Conservation (phyloP, 2,888 invertebrate species). For the Amitus sp. region DNA sequence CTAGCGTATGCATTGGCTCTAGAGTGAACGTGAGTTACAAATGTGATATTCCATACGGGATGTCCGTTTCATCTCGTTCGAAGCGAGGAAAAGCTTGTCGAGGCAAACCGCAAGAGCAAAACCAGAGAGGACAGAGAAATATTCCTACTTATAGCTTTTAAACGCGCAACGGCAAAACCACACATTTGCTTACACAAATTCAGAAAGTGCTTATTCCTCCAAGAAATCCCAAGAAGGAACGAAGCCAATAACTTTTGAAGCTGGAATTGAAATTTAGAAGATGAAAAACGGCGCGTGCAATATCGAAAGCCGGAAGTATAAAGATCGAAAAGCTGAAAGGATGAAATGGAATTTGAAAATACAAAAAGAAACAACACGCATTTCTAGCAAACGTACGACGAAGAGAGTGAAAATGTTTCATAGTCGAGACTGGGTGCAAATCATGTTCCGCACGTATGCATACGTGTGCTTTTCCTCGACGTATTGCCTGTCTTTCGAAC, state of each 20-base stretch:
- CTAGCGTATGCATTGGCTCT: not conserved
- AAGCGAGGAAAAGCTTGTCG: slow-evolving; percentile 1
- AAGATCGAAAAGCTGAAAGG: not conserved
- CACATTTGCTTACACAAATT: no score
- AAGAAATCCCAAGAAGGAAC: no score
- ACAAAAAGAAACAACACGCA: not conserved
- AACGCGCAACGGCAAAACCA: not conserved
- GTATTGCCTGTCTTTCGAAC: slow-evolving; percentile 39
- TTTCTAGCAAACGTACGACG: not conserved
- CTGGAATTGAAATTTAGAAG: no score
- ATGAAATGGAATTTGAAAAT: not conserved
- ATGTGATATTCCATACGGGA: slow-evolving; percentile 9
- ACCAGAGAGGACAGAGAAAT: not conserved
- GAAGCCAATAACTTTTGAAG: no score
- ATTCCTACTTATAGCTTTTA: not conserved
- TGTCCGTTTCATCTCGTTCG: slow-evolving; percentile 19
- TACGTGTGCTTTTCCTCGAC: slow-evolving; percentile 21
- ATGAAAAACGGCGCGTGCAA: not conserved
- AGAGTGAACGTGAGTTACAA: slow-evolving; percentile 14
- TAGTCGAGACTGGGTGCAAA: slow-evolving; percentile 10
- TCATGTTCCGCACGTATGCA: slow-evolving; percentile 15
- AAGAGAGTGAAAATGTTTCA: slow-evolving; percentile 3
- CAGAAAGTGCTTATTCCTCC: no score
- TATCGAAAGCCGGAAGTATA: not conserved
- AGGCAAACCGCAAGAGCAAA: not conserved